Percentiles rank a stretch among this genome's conserved stretches.
These are phyloP conservation scores for Centropus bengalensis DNA, from an alignment of 2,113 vertebrate genomes.

Conservation along the genomic window DNA sequence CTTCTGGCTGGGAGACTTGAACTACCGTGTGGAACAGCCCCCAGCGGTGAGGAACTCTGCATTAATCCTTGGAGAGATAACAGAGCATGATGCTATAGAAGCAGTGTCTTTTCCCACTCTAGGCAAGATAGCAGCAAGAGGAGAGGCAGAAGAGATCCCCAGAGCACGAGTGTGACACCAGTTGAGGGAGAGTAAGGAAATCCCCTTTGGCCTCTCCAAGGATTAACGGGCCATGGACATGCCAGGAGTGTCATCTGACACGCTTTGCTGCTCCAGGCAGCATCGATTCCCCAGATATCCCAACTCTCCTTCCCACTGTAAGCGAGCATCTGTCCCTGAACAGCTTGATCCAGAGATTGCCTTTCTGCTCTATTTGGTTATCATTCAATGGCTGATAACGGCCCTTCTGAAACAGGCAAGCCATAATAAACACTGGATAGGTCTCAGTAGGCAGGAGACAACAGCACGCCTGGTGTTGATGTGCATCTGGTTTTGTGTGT, in stretches of 20 bases:
- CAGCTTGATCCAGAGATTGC: neutral
- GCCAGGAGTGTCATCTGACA: neutral
- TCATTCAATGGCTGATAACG: neutral
- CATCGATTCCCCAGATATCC: neutral
- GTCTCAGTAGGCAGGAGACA: neutral
- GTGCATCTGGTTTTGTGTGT: neutral
- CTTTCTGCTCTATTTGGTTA: neutral
- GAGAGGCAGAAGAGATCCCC: neutral
- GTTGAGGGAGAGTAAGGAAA: neutral
- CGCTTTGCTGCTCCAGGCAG: neutral
- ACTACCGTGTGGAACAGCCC: constrained; percentile 91
- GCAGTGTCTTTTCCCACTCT: neutral
- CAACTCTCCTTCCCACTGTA: neutral
- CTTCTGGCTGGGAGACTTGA: constrained; percentile 97
- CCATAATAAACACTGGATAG: neutral
- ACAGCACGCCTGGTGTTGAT: neutral
- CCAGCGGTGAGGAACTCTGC: constrained; percentile 75
- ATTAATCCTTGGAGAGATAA: neutral
- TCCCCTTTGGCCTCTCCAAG: neutral
- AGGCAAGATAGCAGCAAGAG: neutral
- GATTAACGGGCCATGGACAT: neutral
- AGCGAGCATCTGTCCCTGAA: neutral
- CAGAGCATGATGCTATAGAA: neutral
- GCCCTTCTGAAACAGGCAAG: neutral
- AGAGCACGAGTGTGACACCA: neutral